Percentiles rank a stretch among this genome's conserved stretches.
phyloP scores from a whole-genome alignment of 2,113 vertebrate genomes.

The Etia nguti region DNA sequence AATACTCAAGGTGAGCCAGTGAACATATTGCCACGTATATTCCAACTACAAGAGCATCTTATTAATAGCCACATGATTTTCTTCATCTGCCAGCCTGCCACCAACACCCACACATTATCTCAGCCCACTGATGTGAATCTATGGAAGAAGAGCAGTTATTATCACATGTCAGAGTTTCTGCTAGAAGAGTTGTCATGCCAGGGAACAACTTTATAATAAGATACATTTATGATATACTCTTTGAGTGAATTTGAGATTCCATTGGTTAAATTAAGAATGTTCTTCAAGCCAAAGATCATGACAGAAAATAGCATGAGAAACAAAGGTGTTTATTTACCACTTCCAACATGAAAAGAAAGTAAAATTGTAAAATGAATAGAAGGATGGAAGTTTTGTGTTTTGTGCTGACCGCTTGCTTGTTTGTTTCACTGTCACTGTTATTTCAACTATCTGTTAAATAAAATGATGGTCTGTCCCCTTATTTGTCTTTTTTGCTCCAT shows the following conservation, averaged over 20 bases:
- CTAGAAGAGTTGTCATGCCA: background rate
- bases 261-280: background rate
- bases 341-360: background rate
- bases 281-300: background rate
- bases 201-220: background rate
- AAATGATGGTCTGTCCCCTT: background rate
- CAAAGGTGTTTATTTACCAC: background rate
- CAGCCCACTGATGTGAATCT: background rate
- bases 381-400: too few relatives aligned
- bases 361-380: background rate
- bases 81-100: background rate
- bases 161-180: background rate
- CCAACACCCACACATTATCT: background rate
- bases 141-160: background rate
- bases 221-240: background rate
- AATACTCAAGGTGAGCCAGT: background rate
- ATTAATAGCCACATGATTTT: background rate
- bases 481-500: background rate
- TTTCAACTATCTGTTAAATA: background rate
- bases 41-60: background rate
- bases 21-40: background rate
- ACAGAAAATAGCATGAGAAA: background rate
- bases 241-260: background rate
- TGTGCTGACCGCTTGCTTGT: background rate
- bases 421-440: background rate